phyloP scores from a whole-genome alignment of 2,888 invertebrate genomes.

The Ptychoptera albimana region DNA sequence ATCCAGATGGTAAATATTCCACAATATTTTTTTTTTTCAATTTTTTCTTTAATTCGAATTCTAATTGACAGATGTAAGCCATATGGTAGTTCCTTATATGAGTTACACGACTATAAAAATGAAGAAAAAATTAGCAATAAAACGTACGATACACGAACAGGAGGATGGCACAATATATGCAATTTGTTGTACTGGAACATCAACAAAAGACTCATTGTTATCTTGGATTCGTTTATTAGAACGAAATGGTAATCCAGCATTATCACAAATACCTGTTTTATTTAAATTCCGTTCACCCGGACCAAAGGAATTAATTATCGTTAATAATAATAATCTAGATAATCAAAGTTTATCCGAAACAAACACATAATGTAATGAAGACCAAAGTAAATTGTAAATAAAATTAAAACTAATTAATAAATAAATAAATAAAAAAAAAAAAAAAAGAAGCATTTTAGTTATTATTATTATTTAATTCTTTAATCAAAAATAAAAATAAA shows the following conservation, averaged over 20 bases:
- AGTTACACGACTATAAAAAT: constrained; percentile 31
- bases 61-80: constrained; percentile 45
- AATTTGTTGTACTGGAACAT: constrained; percentile 81
- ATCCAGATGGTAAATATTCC: constrained; percentile 34
- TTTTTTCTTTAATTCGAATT: constrained; percentile 3
- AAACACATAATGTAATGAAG: too few species aligned
- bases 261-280: constrained; percentile 64
- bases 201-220: constrained; percentile 78
- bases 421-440: too few species aligned
- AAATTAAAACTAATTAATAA: too few species aligned
- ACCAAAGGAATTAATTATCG: constrained; percentile 7
- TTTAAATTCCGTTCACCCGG: constrained; percentile 55
- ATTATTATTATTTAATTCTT: too few species aligned
- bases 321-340: background rate
- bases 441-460: too few species aligned
- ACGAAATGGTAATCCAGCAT: constrained; percentile 50
- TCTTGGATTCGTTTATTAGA: constrained; percentile 80
- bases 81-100: constrained; percentile 42
- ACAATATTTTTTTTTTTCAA: constrained; percentile 1
- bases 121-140: constrained; percentile 25
- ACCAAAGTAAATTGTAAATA: too few species aligned
- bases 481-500: too few species aligned
- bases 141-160: constrained; percentile 74
- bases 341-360: too few species aligned
- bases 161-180: constrained; percentile 79